A percentile compares a stretch with the other conserved stretches of the same genome.
phyloP scores from a whole-genome alignment of 2,113 vertebrate genomes.

The Dasyurus viverrinus region DNA sequence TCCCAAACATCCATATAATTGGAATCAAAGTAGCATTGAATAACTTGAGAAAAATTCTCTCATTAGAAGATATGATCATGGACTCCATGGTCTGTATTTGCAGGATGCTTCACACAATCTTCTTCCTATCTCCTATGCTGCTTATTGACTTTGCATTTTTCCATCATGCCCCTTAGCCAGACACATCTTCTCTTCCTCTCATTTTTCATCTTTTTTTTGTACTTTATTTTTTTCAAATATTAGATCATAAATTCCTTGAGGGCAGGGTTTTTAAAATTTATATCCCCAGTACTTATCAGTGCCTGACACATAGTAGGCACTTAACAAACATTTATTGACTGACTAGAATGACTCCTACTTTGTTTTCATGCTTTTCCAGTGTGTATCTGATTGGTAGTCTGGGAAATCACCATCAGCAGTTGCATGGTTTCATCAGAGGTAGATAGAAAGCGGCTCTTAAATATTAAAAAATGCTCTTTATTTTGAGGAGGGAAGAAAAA shows the following conservation, averaged over 20 bases:
- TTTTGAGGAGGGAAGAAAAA: not conserved
- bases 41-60: not conserved
- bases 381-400: not conserved
- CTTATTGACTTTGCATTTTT: not conserved
- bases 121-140: not conserved
- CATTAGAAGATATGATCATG: not conserved
- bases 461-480: no score
- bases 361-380: not conserved
- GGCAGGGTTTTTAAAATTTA: not conserved
- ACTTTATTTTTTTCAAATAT: not conserved
- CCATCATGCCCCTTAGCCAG: not conserved
- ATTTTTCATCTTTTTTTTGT: not conserved
- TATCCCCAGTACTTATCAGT: not conserved
- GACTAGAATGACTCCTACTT: not conserved
- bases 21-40: conserved; percentile 5
- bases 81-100: not conserved
- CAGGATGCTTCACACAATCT: not conserved
- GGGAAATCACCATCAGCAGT: not conserved
- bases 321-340: not conserved
- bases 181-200: not conserved
- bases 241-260: not conserved
- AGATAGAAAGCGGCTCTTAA: not conserved
- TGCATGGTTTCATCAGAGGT: not conserved
- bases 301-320: not conserved
- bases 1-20: not conserved